These are phyloP conservation scores for Meles meles DNA, from an alignment of 2,113 vertebrate genomes.

Conservation along the genomic window DNA sequence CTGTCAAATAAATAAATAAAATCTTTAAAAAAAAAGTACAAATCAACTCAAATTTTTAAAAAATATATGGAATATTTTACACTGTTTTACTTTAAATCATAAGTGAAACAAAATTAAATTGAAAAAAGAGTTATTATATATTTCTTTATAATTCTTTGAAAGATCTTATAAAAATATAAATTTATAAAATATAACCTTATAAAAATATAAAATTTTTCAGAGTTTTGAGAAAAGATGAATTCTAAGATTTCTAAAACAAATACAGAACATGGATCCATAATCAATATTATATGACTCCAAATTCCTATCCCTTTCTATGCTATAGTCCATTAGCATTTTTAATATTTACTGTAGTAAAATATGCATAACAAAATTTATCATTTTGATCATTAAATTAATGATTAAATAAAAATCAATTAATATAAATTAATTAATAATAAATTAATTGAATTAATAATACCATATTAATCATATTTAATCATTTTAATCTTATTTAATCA, in stretches of 20 bases:
- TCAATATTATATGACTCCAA: not conserved
- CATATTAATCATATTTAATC: not conserved
- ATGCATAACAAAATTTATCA: not conserved
- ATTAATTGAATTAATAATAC: too few species aligned
- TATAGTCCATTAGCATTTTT: not conserved
- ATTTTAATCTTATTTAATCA: not conserved
- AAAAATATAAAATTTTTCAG: not conserved
- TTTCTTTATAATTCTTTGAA: slow-evolving; percentile 5
- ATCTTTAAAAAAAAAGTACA: not conserved
- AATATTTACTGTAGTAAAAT: not conserved
- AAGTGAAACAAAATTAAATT: not conserved
- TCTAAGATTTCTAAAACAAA: not conserved
- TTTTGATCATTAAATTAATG: not conserved
- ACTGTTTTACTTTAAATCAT: not conserved
- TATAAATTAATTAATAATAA: too few species aligned
- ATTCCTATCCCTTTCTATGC: not conserved
- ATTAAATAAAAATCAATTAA: too few species aligned
- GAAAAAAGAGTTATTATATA: not conserved
- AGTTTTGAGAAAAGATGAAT: not conserved
- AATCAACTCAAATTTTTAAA: not conserved
- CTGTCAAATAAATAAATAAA: too few species aligned
- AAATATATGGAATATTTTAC: not conserved
- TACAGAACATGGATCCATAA: not conserved
- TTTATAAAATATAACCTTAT: not conserved
- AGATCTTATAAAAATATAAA: not conserved